Conservation (phyloP, 2,888 invertebrate species). For the Phaedon cochleariae region DNA sequence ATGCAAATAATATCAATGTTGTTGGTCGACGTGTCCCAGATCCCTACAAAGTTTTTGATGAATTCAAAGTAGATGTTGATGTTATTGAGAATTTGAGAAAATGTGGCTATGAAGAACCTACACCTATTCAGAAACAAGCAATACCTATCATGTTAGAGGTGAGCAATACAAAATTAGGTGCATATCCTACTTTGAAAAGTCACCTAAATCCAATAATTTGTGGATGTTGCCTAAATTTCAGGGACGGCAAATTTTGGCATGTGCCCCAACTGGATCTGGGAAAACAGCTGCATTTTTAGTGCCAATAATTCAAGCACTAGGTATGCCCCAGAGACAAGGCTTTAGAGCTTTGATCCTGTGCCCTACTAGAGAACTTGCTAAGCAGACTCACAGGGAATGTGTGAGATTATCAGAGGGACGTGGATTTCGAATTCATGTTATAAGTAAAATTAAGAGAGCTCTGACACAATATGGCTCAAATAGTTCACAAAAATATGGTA, state of each 20-base stretch:
- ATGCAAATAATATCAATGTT: constrained; percentile 78
- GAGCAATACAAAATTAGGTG: constrained; percentile 18
- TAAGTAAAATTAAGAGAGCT: constrained; percentile 81
- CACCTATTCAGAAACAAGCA: constrained; percentile 93
- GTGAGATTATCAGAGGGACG: constrained; percentile 77
- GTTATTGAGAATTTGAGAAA: constrained; percentile 75
- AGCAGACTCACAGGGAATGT: constrained; percentile 88
- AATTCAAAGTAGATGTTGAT: constrained; percentile 68
- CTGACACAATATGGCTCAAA: constrained; percentile 76
- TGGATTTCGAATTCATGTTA: constrained; percentile 77
- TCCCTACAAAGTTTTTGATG: constrained; percentile 76
- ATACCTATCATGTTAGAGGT: constrained; percentile 87
- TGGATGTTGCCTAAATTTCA: too few relatives aligned
- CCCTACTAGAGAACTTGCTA: constrained; percentile 93
- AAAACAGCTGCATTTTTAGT: constrained; percentile 95
- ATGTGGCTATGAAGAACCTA: constrained; percentile 80
- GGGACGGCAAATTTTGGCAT: constrained; percentile 86
- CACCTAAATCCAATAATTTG: too few relatives aligned
- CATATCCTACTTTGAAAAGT: too few relatives aligned
- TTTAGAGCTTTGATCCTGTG: constrained; percentile 88
- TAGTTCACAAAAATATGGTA: constrained; percentile 81
- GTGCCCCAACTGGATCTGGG: constrained; percentile 97
- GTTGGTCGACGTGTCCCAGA: constrained; percentile 82
- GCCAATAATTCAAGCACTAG: constrained; percentile 83
- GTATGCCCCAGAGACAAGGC: constrained; percentile 75